A percentile compares a stretch with the other conserved stretches of the same genome.
phyloP scores from a whole-genome alignment of 1,140 invertebrate species.

The Thaumatotibia leucotreta region DNA sequence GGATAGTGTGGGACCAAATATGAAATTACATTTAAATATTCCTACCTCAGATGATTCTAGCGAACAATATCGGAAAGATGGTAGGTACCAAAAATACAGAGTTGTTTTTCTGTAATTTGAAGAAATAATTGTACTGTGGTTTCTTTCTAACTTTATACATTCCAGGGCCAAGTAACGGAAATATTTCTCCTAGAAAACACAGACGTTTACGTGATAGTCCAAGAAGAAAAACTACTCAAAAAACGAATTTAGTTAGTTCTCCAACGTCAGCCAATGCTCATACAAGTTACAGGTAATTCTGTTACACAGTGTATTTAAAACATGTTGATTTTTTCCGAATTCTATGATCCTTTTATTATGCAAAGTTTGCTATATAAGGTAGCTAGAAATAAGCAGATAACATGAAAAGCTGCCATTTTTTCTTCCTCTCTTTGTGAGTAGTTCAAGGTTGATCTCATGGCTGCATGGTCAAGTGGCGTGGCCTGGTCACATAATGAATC shows the following conservation, averaged over 20 bases:
- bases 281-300: constrained; percentile 49
- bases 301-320: constrained; percentile 1
- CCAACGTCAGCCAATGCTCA: constrained; percentile 64
- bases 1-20: constrained; percentile 58
- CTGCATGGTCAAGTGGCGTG: too few species aligned
- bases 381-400: too few species aligned
- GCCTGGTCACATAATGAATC: too few species aligned
- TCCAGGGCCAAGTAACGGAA: constrained; percentile 59
- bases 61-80: constrained; percentile 73
- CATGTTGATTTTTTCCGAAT: too few species aligned
- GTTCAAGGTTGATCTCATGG: too few species aligned
- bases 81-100: constrained; percentile 28
- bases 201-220: constrained; percentile 82
- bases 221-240: constrained; percentile 79
- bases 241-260: constrained; percentile 63
- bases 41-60: constrained; percentile 84
- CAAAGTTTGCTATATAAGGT: too few species aligned
- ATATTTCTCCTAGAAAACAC: constrained; percentile 76
- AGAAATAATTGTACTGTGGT: background rate
- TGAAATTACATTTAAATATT: constrained; percentile 74
- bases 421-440: too few species aligned
- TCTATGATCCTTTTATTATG: too few species aligned
- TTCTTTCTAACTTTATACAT: constrained; percentile 16
- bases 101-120: background rate
- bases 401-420: too few species aligned